A percentile compares a stretch with the other conserved stretches of the same genome.
Conservation (phyloP, 2,797 vertebrate genomes). For the Hydrolagus colliei region DNA sequence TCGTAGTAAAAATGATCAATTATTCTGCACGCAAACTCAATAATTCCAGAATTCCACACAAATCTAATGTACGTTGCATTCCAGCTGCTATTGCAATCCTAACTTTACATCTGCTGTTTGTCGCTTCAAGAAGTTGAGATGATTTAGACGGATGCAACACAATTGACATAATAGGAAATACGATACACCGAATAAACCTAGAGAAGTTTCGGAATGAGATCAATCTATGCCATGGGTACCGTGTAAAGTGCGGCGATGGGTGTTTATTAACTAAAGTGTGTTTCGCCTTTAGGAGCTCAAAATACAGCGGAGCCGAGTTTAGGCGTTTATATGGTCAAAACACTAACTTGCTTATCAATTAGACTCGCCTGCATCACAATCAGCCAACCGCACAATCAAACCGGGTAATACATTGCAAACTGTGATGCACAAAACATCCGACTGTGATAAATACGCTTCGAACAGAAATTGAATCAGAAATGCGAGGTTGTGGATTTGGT, state of each 20-base stretch:
- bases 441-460: no score
- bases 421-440: no score
- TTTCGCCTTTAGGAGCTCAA: background rate
- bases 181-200: background rate
- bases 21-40: background rate
- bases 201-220: background rate
- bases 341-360: no score
- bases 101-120: background rate
- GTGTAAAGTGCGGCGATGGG: background rate
- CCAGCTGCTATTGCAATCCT: background rate
- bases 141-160: no score
- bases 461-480: no score
- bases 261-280: background rate
- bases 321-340: no score
- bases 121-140: background rate
- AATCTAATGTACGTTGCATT: background rate
- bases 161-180: no score
- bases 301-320: background rate
- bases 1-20: background rate
- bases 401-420: no score
- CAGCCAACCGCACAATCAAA: no score
- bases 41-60: background rate
- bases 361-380: no score
- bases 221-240: background rate
- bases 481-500: no score